Base-by-base conservation (phyloP, 2,888 invertebrate genomes). In the Mythimna ferrago region DNA sequence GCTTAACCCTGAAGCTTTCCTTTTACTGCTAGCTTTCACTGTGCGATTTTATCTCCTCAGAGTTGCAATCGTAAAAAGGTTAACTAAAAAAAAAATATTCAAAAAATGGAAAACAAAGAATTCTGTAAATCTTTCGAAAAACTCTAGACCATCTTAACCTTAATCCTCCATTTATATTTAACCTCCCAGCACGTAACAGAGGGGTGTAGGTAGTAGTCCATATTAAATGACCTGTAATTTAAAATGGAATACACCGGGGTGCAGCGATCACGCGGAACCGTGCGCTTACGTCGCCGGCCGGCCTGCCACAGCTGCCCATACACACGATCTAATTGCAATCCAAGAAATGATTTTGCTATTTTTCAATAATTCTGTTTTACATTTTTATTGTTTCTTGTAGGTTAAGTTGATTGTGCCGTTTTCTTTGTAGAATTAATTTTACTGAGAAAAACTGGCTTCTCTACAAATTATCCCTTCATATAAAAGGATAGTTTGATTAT, bases 291-390 rank as follows among this genome's bases (percentile, higher is more conserved):
- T 53, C 58, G 54, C 77, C 35, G 4, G 51, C 19, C 51, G 51
- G 16, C 54, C 19, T 11, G 2, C n/a, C 54, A 26, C 80, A 81
- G 67, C 81, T 81, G 81, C 16, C 53, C 21, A 11, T 62, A 44
- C 65, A 35, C 81, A 81, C 81, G 81, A 44, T 26, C 14, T 81
- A 81, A 81, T 80, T 74, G 74, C 35, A 60, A 11, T 58, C 54
- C 61, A 19, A 63, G n/a, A 80, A 74, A 68, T 66, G 71, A 65
- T 32, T 7, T 11, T 10, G 35, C 10, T 9, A 32, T 51, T 62
- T 48, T 58, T 67, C 53, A 54, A 61, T 72, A 61, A 16, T 21
- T 35, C n/a, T 19, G 19, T 58, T 61, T 82, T 48, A 19, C 38
- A n/a, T 71, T 74, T 57, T 56, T 54, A n/a, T 53, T 19, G 51